Conservation (phyloP, 2,888 invertebrate species). For the Thecophora atra region DNA sequence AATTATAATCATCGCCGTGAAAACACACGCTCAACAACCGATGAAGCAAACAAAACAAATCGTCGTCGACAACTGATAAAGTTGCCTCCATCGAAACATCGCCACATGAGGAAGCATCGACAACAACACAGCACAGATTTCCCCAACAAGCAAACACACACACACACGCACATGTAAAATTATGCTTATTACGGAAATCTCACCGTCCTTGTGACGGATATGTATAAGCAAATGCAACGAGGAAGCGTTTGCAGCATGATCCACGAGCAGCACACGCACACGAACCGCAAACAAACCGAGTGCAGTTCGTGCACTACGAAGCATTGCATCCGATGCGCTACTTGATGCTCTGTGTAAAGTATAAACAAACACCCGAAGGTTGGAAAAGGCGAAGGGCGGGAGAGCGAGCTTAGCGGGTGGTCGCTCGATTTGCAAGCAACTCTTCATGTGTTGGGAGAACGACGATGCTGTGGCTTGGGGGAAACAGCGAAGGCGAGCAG, state of each 20-base stretch:
- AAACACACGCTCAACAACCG: background rate
- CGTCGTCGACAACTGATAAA: conserved; percentile 27
- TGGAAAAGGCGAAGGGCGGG: background rate
- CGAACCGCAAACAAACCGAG: too few species aligned
- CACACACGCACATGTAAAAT: too few species aligned
- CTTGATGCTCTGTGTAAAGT: background rate
- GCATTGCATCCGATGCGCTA: background rate
- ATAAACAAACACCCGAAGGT: background rate
- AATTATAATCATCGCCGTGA: too few species aligned
- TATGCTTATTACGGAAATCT: background rate
- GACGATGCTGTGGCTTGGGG: too few species aligned
- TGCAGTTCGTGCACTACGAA: too few species aligned
- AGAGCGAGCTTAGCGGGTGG: background rate
- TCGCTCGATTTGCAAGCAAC: background rate
- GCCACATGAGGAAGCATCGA: conserved; percentile 47
- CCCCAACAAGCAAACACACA: background rate
- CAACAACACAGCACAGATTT: conserved; percentile 38
- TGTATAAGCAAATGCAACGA: background rate
- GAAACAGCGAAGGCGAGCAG: too few species aligned
- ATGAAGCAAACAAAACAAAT: background rate
- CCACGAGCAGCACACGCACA: too few species aligned
- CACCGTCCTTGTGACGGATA: background rate
- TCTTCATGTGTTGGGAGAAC: too few species aligned
- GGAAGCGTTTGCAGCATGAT: background rate
- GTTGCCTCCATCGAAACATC: conserved; percentile 47